Base-by-base conservation (phyloP, 2,888 invertebrate species). In the Gari tellinella region DNA sequence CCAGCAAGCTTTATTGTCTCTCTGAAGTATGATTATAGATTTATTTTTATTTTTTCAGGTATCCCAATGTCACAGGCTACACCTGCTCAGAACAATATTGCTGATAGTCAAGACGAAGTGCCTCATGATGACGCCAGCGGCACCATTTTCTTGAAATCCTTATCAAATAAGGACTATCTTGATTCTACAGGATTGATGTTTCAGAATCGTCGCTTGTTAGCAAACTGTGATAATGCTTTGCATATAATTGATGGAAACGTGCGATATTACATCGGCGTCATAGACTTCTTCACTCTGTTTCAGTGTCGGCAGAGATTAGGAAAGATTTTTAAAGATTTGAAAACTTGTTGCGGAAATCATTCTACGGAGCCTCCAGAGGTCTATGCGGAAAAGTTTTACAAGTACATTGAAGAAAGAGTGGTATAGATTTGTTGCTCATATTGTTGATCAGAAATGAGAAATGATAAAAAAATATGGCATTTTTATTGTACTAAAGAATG, bases 251-350 rank as follows among this genome's bases (percentile, higher is more conserved):
- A 90, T 56, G 89, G 90, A 0, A 60, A 85, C 8, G 64, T 74
- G 49, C 70, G 89, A 25, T 88, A 89, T 56, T 88, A 84, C 66
- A 31, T 89, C 0, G 90, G 90, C 5, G 84, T 90, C 17, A 86
- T 90, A 26, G 90, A 90, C 66, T 89, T 90, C 49, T 85, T 90
- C 64, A 88, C 87, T 0, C 65, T 79, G 41, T 89, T 86, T 65
- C 82, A 82, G 40, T 83, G 81, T 58, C 58, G 81, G 14, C 88
- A 89, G 58, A 78, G 66, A 41, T 37, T 74, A 7, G 87, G 74
- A 0, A 75, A 86, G 26, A 21, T 87, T 14, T 64, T 84, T 37
- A 90, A 89, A 75, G 85, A 80, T 41, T 51, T 87, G 4, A 86
- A 85, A 64, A 85, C 82, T 38, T 75, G 81, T 25, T 86, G 87